These are phyloP conservation scores for Pseudopleuronectes americanus DNA, from an alignment of 2,797 vertebrate genomes.

Conservation along the genomic window DNA sequence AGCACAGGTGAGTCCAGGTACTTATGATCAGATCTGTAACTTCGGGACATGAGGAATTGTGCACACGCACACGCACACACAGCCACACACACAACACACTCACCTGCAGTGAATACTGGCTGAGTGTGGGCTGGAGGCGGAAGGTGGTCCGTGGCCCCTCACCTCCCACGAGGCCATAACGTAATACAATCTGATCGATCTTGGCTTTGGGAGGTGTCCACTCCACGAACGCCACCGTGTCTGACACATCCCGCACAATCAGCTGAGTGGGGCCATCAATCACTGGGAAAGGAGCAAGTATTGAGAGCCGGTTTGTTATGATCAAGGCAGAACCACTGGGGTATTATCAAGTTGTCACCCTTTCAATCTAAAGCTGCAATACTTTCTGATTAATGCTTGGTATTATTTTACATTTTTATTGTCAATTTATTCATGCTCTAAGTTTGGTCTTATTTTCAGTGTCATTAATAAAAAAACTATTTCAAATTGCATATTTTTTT, in stretches of 20 bases:
- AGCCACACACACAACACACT: slow-evolving; percentile 26
- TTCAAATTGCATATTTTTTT: too few relatives aligned
- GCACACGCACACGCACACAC: not conserved
- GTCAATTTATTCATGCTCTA: too few relatives aligned
- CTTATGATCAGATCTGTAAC: slow-evolving; percentile 29
- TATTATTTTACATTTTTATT: not conserved
- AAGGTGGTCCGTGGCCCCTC: slow-evolving; percentile 92
- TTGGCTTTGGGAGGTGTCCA: slow-evolving; percentile 93
- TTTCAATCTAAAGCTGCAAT: not conserved
- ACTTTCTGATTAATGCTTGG: not conserved
- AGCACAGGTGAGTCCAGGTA: slow-evolving; percentile 13
- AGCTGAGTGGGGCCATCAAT: slow-evolving; percentile 95
- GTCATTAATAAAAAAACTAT: too few relatives aligned
- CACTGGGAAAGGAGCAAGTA: slow-evolving; percentile 76
- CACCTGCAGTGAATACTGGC: slow-evolving; percentile 97
- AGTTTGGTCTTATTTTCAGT: too few relatives aligned
- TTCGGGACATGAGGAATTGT: slow-evolving; percentile 8
- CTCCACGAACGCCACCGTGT: slow-evolving; percentile 97
- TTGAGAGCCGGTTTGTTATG: slow-evolving; percentile 3
- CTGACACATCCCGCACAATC: slow-evolving; percentile 93
- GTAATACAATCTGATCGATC: slow-evolving; percentile 93
- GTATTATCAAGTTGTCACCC: slow-evolving; percentile 1
- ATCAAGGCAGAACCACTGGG: slow-evolving; percentile 9
- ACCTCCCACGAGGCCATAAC: slow-evolving; percentile 89
- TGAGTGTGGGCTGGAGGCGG: slow-evolving; percentile 94